Evolutionary conservation across 2,113 vertebrate genomes (phyloP), one percentile per base, ranked within the genome.

Genomic region (Cryptotis parvus): DNA sequence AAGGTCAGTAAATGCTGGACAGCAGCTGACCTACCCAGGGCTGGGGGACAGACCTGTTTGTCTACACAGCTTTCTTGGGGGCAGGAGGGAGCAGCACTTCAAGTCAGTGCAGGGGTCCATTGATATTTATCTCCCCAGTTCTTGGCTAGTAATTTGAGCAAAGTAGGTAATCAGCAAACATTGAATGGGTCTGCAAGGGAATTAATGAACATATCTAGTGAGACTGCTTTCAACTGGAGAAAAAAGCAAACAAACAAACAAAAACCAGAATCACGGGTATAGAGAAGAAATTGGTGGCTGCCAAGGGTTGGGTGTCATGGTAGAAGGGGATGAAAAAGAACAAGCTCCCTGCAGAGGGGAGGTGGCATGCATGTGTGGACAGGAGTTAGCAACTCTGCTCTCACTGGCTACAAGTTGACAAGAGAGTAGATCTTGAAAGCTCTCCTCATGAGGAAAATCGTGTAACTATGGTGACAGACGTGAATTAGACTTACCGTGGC

Each of bases 171-270:
- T 61, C 83, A 69, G 41, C 4, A 76, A 29, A 12, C 65, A 2
- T 55, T 77, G 41, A 39, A 33, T 37, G 27, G 31, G 39, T 45
- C 92, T 49, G 9, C 69, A 70, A 66, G 61, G 6, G 27, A 73
- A 73, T 91, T 68, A 82, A 68, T 68, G 4, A 35, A 69, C 68
- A 66, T 70, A 66, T 1, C 80, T 83, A 89, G 52, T 76, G 10
- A 85, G 66, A 1, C 66, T 75, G 81, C 37, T 87, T 91, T 87
- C 37, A 26, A 79, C 61, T 49, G 45, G n/a, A n/a, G n/a, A n/a
- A 49, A 49, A 6, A 49, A 49, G 5, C n/a, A n/a, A n/a, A n/a
- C n/a, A n/a, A 49, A 49, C 76, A 18, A 61, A 87, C 90, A 86
- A 87, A 65, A 78, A 63, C 76, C 22, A 66, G 35, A 26, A 49